These are phyloP conservation scores for Alfaro cultratus DNA, from an alignment of 2,797 vertebrate genomes.

Conservation along the genomic window DNA sequence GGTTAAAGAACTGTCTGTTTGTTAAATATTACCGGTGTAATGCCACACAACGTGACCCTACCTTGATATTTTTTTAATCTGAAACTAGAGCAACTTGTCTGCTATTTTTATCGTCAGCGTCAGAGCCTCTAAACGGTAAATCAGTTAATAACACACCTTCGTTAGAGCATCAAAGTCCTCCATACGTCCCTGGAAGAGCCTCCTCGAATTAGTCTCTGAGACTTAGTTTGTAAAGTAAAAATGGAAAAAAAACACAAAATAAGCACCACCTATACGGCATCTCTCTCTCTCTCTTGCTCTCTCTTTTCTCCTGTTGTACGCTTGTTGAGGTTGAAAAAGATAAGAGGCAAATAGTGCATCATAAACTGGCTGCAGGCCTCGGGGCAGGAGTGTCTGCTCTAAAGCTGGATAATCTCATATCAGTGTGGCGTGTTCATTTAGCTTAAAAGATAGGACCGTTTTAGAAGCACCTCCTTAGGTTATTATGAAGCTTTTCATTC, in stretches of 20 bases:
- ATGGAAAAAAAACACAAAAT: constrained; percentile 12
- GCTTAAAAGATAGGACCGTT: constrained; percentile 83
- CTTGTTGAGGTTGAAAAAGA: constrained; percentile 79
- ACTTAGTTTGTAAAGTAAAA: constrained; percentile 29
- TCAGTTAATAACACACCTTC: not conserved
- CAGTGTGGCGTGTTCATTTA: constrained; percentile 85
- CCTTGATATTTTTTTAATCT: not conserved
- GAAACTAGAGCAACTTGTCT: not conserved
- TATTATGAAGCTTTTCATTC: constrained; percentile 85
- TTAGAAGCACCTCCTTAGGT: constrained; percentile 86
- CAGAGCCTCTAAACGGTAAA: not conserved
- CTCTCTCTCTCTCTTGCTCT: constrained; percentile 18
- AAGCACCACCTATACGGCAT: constrained; percentile 38
- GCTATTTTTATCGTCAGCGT: not conserved
- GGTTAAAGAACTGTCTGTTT: not conserved
- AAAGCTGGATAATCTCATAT: constrained; percentile 86
- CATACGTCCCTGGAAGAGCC: not conserved
- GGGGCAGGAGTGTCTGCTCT: constrained; percentile 74
- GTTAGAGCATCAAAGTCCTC: not conserved
- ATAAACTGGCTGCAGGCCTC: constrained; percentile 80
- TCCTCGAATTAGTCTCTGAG: constrained; percentile 15
- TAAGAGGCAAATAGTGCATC: constrained; percentile 78
- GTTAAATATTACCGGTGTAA: not conserved
- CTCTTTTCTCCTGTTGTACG: constrained; percentile 52
- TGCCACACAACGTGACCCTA: not conserved